A percentile compares a stretch with the other conserved stretches of the same genome.
These are phyloP conservation scores for Acrossocheilus fasciatus DNA, from an alignment of 2,797 vertebrate species.

Conservation along the genomic window DNA sequence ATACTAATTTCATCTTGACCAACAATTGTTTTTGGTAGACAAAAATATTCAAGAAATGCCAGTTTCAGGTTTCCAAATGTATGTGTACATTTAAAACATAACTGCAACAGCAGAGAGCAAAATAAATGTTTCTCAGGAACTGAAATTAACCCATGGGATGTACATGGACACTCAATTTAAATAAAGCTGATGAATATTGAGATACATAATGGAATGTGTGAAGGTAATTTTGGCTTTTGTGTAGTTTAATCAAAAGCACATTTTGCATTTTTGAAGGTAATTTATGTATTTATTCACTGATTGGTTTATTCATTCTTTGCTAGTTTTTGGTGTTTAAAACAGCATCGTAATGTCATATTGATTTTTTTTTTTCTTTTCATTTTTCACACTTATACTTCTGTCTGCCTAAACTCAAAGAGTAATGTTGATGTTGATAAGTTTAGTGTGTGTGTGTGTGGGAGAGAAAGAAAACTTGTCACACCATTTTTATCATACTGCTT, in stretches of 20 bases:
- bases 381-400: neutral
- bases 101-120: slow-evolving; percentile 17
- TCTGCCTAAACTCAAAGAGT: neutral
- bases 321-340: slow-evolving; percentile 32
- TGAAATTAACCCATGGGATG: slow-evolving; percentile 18
- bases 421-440: neutral
- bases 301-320: neutral
- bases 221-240: slow-evolving; percentile 28
- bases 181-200: slow-evolving; percentile 6
- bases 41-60: slow-evolving; percentile 35
- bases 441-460: slow-evolving; percentile 1
- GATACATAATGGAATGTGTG: slow-evolving; percentile 16
- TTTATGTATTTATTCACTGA: neutral
- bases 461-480: neutral
- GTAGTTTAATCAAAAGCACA: slow-evolving; percentile 31
- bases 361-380: neutral
- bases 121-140: slow-evolving; percentile 13
- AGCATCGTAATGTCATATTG: slow-evolving; percentile 34
- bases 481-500: slow-evolving; percentile 12
- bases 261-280: slow-evolving; percentile 6
- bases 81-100: slow-evolving; percentile 35
- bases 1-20: slow-evolving; percentile 40
- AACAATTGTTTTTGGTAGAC: slow-evolving; percentile 38
- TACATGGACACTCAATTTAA: slow-evolving; percentile 13
- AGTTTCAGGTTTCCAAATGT: neutral